Evolutionary conservation across 2,113 vertebrate genomes (phyloP).

Genomic region (Takifugu bimaculatus): DNA sequence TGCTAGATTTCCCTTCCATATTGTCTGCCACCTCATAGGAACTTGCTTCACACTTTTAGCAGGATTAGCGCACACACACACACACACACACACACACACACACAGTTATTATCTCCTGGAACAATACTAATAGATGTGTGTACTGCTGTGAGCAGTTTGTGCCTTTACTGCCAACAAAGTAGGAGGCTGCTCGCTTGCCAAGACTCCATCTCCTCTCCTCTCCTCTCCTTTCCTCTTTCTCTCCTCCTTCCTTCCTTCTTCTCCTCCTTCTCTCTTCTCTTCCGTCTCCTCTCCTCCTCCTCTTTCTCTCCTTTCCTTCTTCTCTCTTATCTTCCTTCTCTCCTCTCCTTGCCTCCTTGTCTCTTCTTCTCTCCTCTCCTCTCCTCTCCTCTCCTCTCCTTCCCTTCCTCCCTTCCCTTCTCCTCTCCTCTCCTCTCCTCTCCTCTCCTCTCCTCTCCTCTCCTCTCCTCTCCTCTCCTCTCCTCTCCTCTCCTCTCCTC

Average conservation of each 20-base stretch:
- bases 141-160: constrained; percentile 71
- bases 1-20: constrained; percentile 17
- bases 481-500: background rate
- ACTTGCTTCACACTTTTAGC: constrained; percentile 40
- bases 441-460: constrained; percentile 4
- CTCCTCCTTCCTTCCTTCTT: background rate
- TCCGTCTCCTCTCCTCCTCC: background rate
- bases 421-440: constrained; percentile 3
- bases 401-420: background rate
- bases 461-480: background rate
- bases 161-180: constrained; percentile 62
- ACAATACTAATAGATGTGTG: constrained; percentile 74
- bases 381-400: constrained; percentile 8
- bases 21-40: constrained; percentile 44
- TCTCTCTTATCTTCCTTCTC: no score
- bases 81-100: constrained; percentile 15
- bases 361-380: background rate
- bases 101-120: constrained; percentile 68
- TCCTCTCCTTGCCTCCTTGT: no score
- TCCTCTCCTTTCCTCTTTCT: background rate
- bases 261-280: background rate
- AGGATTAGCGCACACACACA: constrained; percentile 14
- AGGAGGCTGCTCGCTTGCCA: constrained; percentile 63
- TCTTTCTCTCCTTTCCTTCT: no score
- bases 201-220: constrained; percentile 50